Evolutionary conservation across 2,888 invertebrate genomes (phyloP), one percentile per base, ranked within the genome.

Genomic region (Drosophila picticornis): DNA sequence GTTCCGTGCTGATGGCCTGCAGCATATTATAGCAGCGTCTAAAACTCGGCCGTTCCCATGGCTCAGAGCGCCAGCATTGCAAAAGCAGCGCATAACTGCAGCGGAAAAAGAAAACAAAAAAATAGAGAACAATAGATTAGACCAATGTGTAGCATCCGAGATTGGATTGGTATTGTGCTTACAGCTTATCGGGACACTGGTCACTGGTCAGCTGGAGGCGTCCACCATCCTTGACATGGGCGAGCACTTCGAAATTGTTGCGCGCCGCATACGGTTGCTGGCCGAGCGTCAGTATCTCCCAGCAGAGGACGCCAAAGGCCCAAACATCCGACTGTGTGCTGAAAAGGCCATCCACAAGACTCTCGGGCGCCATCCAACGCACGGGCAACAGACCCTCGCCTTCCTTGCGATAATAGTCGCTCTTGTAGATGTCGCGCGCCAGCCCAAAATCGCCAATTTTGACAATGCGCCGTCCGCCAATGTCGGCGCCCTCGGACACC

Each of bases 291-390:
- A 99, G 95, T 56, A 99, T 97, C 94, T 99, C 99, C 99, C 99
- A 99, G 91, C 99, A 95, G 4, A 99, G 94, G 0, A 99, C 97
- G 0, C 97, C 97, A 94, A 98, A 98, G 0, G 98, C 96, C 99
- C 99, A 99, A 6, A 99, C 98, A 93, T 99, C 99, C 0, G 98
- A 98, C 92, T 99, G 99, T 58, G 97, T 97, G 0, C 99, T 98
- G 92, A 99, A 99, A 1, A 99, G 97, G 0, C 99, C 99, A 92
- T 99, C 99, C 2, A 98, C 96, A 16, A 99, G 94, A 31, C 98
- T 98, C 93, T 99, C 99, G 2, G 99, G 99, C 0, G 99, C 96
- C 99, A 99, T 99, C 99, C 99, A 99, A 48, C 99, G 95, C 1
- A 99, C 98, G 2, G 99, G 99, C 59, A 99, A 93, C 53, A 99